Conservation (phyloP, 2,888 invertebrate species). For the Plagiodera versicolora region DNA sequence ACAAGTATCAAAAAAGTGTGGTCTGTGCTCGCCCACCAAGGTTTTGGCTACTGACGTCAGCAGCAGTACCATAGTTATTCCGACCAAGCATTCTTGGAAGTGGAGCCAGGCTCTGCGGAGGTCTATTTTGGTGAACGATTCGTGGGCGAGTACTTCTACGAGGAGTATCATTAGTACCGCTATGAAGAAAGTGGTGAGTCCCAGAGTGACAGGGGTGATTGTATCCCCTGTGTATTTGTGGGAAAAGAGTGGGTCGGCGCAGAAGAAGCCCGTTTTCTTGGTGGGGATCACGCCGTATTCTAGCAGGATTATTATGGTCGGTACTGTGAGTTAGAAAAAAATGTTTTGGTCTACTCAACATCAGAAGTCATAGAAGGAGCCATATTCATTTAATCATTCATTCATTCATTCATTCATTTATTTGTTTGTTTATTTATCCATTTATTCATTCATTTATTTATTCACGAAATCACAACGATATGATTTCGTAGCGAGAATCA, state of each 20-base stretch:
- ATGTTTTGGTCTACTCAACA: too few relatives aligned
- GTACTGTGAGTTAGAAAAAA: slow-evolving; percentile 10
- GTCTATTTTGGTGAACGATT: slow-evolving; percentile 50
- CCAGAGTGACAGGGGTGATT: slow-evolving; percentile 61
- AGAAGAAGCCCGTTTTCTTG: slow-evolving; percentile 67
- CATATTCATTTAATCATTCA: too few relatives aligned
- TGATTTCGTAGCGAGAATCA: too few relatives aligned
- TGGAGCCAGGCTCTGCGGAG: slow-evolving; percentile 54
- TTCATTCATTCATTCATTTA: too few relatives aligned
- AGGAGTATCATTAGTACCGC: slow-evolving; percentile 56
- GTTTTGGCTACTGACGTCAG: slow-evolving; percentile 68
- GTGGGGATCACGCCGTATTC: slow-evolving; percentile 57
- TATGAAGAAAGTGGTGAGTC: slow-evolving; percentile 55
- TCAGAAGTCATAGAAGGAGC: too few relatives aligned
- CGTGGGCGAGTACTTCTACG: slow-evolving; percentile 50
- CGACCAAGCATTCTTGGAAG: slow-evolving; percentile 63
- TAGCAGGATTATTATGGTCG: slow-evolving; percentile 8
- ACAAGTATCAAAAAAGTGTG: slow-evolving; percentile 76
- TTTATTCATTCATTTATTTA: too few relatives aligned
- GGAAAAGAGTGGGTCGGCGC: slow-evolving; percentile 70
- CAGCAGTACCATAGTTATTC: slow-evolving; percentile 63
- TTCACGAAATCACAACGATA: too few relatives aligned
- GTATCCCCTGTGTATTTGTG: slow-evolving; percentile 71
- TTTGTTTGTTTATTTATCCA: too few relatives aligned
- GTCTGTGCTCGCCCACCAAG: slow-evolving; percentile 63